Base-by-base conservation (phyloP, 2,797 vertebrate genomes). In the Lepilemur septentrionalis region DNA sequence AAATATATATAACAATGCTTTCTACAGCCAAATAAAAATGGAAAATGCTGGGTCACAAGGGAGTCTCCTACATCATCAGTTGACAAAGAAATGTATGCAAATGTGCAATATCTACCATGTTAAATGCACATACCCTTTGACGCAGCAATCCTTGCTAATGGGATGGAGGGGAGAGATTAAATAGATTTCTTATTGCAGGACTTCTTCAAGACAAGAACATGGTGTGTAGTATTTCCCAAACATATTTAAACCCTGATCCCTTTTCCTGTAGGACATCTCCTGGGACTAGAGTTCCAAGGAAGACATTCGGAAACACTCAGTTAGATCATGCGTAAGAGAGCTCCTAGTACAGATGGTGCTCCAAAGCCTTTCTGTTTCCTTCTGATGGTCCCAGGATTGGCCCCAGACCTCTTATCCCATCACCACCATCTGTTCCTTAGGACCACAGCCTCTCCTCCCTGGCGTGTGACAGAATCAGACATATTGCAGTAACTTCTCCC, bases 261-360 rank as follows among this genome's bases (percentile, higher is more conserved):
- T 93, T 78, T 88, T 83, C 75, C 78, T 82, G 35, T 32, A 57
- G 75, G 95, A 76, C 61, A 57, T 72, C 76, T 93, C 46, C 91
- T 73, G 82, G 91, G 61, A 91, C 87, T 70, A 41, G 61, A 38
- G 28, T 65, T 83, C 63, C 76, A 91, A 81, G 61, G 76, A 87
- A 95, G 91, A 91, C 91, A 91, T 96, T 96, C 93, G 82, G 82
- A 93, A 95, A 83, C 70, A 70, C 75, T 90, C 69, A 95, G 82
- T 91, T 65, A 91, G 46, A 72, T 63, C 38, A 0, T 79, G 87
- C 7, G 1, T 65, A 70, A 82, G 70, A 22, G 70, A 93, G 69
- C 38, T 41, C 35, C 55, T 91, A 15, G 38, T 82, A 48, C 96
- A 91, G 91, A 93, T 83, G 82, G 87, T 38, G 28, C 59, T 50